Evolutionary conservation across 35 echinoderm and acorn worm genomes (phyloP).

Genomic region (Ophiothrix spiculata): DNA sequence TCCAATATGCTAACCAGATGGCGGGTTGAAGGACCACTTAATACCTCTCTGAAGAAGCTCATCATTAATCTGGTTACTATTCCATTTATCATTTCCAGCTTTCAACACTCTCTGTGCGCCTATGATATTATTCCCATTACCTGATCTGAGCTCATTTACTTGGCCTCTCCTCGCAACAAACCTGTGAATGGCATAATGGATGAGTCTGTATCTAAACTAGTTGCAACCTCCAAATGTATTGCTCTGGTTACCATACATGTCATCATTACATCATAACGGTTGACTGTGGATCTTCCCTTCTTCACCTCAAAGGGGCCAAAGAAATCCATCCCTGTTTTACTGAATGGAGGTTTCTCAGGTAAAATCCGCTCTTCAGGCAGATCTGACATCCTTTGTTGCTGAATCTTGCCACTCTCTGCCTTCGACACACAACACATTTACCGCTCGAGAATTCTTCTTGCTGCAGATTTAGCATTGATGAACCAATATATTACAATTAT

Average conservation of each 20-base stretch:
- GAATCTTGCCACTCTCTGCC: too few species aligned
- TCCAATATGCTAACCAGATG: conserved; percentile 45
- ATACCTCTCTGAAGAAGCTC: conserved; percentile 37
- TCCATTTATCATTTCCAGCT: neutral
- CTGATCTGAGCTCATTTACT: conserved; percentile 39
- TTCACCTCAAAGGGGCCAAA: conserved; percentile 27
- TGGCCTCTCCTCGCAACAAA: too few species aligned
- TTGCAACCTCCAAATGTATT: conserved; percentile 34
- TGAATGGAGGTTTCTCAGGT: conserved; percentile 25
- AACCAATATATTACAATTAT: too few species aligned
- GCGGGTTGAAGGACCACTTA: conserved; percentile 66
- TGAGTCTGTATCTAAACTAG: conserved; percentile 57
- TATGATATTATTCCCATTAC: conserved; percentile 49
- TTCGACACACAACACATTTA: too few species aligned
- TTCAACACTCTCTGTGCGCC: conserved; percentile 41
- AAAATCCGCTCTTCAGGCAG: conserved; percentile 13
- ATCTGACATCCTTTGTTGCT: conserved; percentile 51
- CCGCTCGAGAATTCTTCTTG: too few species aligned
- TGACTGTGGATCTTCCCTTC: conserved; percentile 1
- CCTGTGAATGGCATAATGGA: conserved; percentile 40
- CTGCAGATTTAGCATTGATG: too few species aligned
- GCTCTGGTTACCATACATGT: conserved; percentile 25
- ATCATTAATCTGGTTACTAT: too few species aligned
- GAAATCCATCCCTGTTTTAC: too few species aligned
- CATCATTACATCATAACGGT: conserved; percentile 31